Percentiles rank a stretch among this genome's conserved stretches.
These are phyloP conservation scores for Eutrigla gurnardus DNA, from an alignment of 2,797 vertebrate genomes.

Conservation along the genomic window DNA sequence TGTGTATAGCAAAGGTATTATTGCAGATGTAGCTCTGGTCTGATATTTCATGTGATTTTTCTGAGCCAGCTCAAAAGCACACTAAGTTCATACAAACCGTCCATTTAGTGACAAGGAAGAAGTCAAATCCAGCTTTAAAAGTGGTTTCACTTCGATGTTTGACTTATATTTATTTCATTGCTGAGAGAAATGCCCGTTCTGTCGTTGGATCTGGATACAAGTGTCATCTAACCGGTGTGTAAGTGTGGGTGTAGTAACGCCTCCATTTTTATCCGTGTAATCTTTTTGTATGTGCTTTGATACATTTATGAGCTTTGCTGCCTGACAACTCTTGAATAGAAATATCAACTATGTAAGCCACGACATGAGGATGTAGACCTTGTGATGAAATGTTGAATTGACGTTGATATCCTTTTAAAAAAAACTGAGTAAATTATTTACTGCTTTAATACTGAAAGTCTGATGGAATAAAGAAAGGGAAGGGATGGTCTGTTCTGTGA, in stretches of 20 bases:
- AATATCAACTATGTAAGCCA: constrained; percentile 27
- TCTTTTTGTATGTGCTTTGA: constrained; percentile 44
- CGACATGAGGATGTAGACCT: constrained; percentile 17
- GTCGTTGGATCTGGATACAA: constrained; percentile 6
- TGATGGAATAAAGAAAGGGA: constrained; percentile 54
- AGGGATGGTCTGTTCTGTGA: constrained; percentile 11
- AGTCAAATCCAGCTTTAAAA: constrained; percentile 24
- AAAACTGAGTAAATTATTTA: constrained; percentile 41
- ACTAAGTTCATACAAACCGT: constrained; percentile 37
- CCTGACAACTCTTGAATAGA: constrained; percentile 37
- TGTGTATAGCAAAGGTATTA: constrained; percentile 48
- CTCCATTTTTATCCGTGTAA: constrained; percentile 26
- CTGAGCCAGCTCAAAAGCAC: constrained; percentile 52
- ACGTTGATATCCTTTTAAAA: constrained; percentile 53
- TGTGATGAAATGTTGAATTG: background rate
- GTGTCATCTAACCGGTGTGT: constrained; percentile 11
- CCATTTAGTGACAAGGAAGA: constrained; percentile 17
- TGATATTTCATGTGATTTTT: constrained; percentile 32
- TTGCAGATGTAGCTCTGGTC: constrained; percentile 20
- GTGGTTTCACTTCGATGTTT: background rate
- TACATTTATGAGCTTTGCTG: constrained; percentile 51
- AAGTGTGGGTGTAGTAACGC: background rate
- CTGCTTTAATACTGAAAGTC: constrained; percentile 60
- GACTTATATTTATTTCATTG: background rate
- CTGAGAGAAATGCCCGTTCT: constrained; percentile 10